Conservation (phyloP, 2,888 invertebrate genomes). For the Lagria hirta region DNA sequence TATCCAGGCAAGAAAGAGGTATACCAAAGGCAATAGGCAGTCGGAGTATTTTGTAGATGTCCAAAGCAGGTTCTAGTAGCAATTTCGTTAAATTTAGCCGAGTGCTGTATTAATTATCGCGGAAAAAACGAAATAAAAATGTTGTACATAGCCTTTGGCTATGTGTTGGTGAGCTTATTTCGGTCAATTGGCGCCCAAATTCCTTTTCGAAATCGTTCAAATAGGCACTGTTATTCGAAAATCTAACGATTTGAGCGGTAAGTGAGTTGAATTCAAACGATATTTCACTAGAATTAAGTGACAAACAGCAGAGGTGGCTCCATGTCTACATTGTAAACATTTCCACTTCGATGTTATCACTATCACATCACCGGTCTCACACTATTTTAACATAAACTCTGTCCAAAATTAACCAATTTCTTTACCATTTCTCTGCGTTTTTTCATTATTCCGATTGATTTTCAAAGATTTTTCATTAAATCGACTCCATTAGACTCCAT, state of each 20-base stretch:
- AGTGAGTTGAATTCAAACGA: conserved; percentile 7
- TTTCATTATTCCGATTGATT: conserved; percentile 55
- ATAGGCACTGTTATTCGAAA: neutral
- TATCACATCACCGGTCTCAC: conserved; percentile 46
- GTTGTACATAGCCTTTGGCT: conserved; percentile 45
- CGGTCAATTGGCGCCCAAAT: conserved; percentile 1
- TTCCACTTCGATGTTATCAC: conserved; percentile 49
- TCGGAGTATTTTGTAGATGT: too few relatives aligned
- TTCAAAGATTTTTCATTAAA: conserved; percentile 66
- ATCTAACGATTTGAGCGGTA: conserved; percentile 4
- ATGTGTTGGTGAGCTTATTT: conserved; percentile 28
- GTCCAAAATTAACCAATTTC: conserved; percentile 41
- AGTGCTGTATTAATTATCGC: conserved; percentile 7
- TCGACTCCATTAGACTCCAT: conserved; percentile 66
- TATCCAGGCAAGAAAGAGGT: conserved; percentile 48
- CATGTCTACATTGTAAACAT: conserved; percentile 58
- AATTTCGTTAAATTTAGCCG: conserved; percentile 7
- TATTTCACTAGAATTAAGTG: conserved; percentile 49
- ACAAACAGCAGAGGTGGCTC: conserved; percentile 57
- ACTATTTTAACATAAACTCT: conserved; percentile 44
- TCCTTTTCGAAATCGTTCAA: conserved; percentile 1
- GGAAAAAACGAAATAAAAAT: conserved; percentile 27
- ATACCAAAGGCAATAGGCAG: conserved; percentile 45
- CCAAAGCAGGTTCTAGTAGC: conserved; percentile 7
- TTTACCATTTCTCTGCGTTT: conserved; percentile 56